Percentiles rank a stretch among this genome's conserved stretches.
Evolutionary conservation across 1,140 invertebrate species (phyloP).

Genomic region (Nautilus pompilius): DNA sequence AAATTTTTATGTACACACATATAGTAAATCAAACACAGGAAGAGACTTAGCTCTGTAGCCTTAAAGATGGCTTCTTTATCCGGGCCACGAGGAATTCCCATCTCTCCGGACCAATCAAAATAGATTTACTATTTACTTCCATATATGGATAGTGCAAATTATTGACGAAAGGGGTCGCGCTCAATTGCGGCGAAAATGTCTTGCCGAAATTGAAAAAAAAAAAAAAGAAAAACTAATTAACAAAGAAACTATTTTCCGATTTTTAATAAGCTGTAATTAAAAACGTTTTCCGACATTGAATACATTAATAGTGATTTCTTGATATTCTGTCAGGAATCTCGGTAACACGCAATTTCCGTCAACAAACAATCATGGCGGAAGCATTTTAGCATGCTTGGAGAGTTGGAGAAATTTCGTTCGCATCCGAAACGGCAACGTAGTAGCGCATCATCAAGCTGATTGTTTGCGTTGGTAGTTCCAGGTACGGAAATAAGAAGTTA

Average conservation of each 20-base stretch:
- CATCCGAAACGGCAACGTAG: too few species aligned
- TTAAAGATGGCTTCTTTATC: constrained; percentile 20
- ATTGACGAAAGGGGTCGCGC: constrained; percentile 10
- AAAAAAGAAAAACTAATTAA: too few species aligned
- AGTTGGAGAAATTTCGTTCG: too few species aligned
- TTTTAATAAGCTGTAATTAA: constrained; percentile 1
- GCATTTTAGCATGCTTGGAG: too few species aligned
- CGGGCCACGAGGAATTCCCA: constrained; percentile 14
- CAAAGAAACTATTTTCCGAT: constrained; percentile 4
- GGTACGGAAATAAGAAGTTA: too few species aligned
- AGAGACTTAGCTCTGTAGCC: constrained; percentile 1
- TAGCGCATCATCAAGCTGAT: too few species aligned
- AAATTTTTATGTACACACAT: not conserved
- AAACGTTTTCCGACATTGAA: constrained; percentile 3
- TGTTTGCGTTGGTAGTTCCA: too few species aligned
- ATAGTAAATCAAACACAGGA: not conserved
- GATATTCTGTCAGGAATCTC: too few species aligned
- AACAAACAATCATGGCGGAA: too few species aligned
- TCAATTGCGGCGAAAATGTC: constrained; percentile 31
- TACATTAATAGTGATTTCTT: not conserved
- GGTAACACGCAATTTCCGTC: too few species aligned
- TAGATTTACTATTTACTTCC: constrained; percentile 17
- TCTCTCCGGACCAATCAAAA: constrained; percentile 20
- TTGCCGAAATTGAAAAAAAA: too few species aligned
- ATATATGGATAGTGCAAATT: constrained; percentile 18